Conservation (phyloP, 2,888 invertebrate species). For the Mechanitis mazaeus region DNA sequence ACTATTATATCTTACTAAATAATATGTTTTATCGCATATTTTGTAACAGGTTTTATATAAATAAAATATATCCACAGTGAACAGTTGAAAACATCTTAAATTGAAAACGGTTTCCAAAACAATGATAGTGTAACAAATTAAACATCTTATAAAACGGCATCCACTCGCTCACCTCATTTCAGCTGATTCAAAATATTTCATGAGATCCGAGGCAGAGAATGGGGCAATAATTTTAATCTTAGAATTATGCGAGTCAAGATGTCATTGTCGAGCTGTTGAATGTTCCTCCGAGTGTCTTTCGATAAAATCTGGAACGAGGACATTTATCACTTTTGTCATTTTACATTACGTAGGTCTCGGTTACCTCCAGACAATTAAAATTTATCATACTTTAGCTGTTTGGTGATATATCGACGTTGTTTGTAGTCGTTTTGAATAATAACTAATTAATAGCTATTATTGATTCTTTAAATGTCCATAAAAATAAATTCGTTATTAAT, state of each 20-base stretch:
- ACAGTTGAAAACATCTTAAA: background rate
- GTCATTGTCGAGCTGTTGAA: slow-evolving; percentile 27
- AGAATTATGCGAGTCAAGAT: slow-evolving; percentile 32
- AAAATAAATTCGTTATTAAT: background rate
- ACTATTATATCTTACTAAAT: no score
- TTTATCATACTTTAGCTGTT: no score
- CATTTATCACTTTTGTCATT: slow-evolving; percentile 28
- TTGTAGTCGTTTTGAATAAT: no score
- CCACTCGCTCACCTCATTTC: slow-evolving; percentile 24
- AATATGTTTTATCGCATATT: no score
- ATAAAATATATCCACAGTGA: no score
- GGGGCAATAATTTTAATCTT: slow-evolving; percentile 35
- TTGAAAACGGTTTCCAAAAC: background rate
- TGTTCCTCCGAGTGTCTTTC: slow-evolving; percentile 25
- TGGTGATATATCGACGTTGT: no score
- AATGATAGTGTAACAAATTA: slow-evolving; percentile 15
- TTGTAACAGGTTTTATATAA: no score
- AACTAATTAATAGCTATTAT: background rate
- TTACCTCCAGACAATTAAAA: no score
- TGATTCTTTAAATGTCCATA: background rate
- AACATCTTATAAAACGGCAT: slow-evolving; percentile 11
- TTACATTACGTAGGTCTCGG: slow-evolving; percentile 12
- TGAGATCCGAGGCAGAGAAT: slow-evolving; percentile 27
- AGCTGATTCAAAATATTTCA: slow-evolving; percentile 24
- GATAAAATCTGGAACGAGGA: slow-evolving; percentile 27